Evolutionary conservation across 2,113 vertebrate species (phyloP).

Genomic region (Melanostigma gelatinosum): DNA sequence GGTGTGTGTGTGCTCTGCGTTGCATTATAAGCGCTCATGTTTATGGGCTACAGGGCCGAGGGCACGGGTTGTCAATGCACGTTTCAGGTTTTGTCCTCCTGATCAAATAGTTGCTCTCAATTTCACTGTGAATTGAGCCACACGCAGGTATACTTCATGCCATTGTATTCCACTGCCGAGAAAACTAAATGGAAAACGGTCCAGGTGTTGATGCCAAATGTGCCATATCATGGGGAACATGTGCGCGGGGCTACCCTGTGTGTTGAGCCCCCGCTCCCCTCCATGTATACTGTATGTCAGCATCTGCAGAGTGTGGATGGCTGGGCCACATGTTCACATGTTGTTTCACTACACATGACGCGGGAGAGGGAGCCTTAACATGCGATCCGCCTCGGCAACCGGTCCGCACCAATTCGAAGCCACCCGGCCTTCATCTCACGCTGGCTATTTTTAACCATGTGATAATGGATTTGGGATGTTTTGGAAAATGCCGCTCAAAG

Average conservation of each 20-base stretch:
- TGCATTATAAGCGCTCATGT: not conserved
- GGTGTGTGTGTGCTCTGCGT: conserved; percentile 25
- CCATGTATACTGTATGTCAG: conserved; percentile 67
- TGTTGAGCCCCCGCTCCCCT: conserved; percentile 19
- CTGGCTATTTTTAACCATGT: conserved; percentile 44
- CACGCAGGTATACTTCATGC: not conserved
- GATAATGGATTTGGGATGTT: conserved; percentile 43
- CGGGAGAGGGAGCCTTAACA: not conserved
- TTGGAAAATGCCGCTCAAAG: conserved; percentile 38
- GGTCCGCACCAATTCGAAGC: not conserved
- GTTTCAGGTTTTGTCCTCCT: not conserved
- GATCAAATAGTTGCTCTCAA: not conserved
- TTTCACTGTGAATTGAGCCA: not conserved
- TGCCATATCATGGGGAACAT: conserved; percentile 11
- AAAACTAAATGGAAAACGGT: not conserved
- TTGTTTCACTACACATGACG: conserved; percentile 23
- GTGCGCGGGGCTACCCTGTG: conserved; percentile 24
- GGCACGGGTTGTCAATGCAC: not conserved
- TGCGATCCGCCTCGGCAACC: conserved; percentile 3
- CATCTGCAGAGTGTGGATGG: conserved; percentile 54
- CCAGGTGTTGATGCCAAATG: conserved; percentile 4
- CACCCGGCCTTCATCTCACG: conserved; percentile 6
- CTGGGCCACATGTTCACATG: conserved; percentile 51
- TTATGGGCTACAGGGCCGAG: not conserved
- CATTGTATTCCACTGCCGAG: not conserved